Base-by-base conservation (phyloP, 2,797 vertebrate genomes). In the Falco naumanni region DNA sequence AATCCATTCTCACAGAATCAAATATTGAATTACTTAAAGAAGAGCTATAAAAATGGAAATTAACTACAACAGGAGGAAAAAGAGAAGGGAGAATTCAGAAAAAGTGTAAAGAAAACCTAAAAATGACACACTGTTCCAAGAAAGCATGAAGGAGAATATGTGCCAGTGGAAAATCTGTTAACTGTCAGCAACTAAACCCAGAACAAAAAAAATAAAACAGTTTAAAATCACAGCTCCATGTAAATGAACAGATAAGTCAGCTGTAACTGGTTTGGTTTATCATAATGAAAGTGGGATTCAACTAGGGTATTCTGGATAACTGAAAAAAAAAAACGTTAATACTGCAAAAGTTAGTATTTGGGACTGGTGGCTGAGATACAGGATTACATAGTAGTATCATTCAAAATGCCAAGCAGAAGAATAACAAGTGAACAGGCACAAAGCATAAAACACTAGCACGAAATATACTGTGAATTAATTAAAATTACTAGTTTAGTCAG, bases 11-110 rank as follows among this genome's bases (percentile, higher is more conserved):
- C 71, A 70, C 25, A 50, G 41, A 64, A 91, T 68, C 31, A 95
- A 89, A 87, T 94, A 94, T 71, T 56, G 88, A 80, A 85, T 83
- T 81, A 45, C 68, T 37, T 75, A n/a, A 87, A 76, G 33, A 77
- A 84, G 48, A 80, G 7, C 9, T 75, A 71, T 57, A 64, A 90
- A 89, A 85, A 63, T 43, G 31, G 13, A 45, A 88, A 78, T 75
- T 13, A 88, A 68, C 29, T 83, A 31, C 41, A 84, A 57, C 7
- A 59, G 41, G 31, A 47, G 31, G 18, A 51, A 81, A 63, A 60
- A 16, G 5, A 78, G 18, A 70, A 51, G 13, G 41, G 3, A 78
- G 33, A 90, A 78, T 59, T 84, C 65, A 88, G 69, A 86, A 83
- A 50, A 6, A 50, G 9, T 28, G 28, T 25, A 68, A 69, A 10